Percentiles rank a stretch among this genome's conserved stretches.
Conservation (phyloP, 2,797 vertebrate genomes). For the Chiloscyllium punctatum region DNA sequence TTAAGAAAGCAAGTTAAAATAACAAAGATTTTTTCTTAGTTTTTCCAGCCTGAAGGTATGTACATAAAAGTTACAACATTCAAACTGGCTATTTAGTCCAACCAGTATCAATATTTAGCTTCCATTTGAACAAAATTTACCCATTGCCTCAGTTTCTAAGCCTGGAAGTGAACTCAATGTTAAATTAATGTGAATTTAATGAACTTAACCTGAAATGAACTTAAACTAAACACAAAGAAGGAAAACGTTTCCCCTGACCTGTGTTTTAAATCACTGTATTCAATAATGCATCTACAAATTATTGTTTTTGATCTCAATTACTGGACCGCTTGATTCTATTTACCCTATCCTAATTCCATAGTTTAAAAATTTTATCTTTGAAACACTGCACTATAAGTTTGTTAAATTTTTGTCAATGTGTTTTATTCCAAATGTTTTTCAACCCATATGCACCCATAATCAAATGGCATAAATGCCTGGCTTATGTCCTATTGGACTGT, state of each 20-base stretch:
- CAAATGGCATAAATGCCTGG: neutral
- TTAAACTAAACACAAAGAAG: no score
- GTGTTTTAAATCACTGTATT: neutral
- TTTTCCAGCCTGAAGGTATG: neutral
- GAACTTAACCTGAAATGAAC: no score
- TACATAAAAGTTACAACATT: neutral
- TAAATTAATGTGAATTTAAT: no score
- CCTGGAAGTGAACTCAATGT: neutral
- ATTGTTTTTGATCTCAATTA: neutral
- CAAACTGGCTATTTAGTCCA: neutral
- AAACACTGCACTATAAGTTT: neutral
- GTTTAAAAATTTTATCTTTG: neutral
- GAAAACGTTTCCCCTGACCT: neutral
- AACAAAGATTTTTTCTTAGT: neutral
- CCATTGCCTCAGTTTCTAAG: neutral
- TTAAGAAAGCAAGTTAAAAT: neutral
- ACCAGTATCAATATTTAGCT: neutral
- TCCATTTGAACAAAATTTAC: neutral
- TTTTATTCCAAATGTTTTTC: conserved; percentile 3
- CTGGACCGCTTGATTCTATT: neutral
- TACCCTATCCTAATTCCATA: neutral
- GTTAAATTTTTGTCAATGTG: neutral
- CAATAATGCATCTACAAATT: neutral
- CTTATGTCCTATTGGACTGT: neutral
- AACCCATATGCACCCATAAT: neutral